Percentiles rank a stretch among this genome's conserved stretches.
phyloP scores from a whole-genome alignment of 2,797 vertebrate genomes.

The Peromyscus attwateri region DNA sequence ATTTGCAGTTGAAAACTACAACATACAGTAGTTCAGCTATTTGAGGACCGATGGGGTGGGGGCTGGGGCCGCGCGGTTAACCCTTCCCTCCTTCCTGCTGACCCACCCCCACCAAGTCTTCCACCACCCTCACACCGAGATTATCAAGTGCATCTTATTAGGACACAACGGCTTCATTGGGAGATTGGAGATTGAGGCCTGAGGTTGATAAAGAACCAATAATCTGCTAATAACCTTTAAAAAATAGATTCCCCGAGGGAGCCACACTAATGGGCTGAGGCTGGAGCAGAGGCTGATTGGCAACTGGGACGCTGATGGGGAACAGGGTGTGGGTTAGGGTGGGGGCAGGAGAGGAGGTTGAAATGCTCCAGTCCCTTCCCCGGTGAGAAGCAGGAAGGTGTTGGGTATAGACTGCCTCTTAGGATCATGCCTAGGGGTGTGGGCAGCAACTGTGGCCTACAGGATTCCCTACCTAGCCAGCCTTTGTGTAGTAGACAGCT shows the following conservation, averaged over 20 bases:
- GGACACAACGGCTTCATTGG: constrained; percentile 85
- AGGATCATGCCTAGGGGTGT: neutral
- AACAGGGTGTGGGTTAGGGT: constrained; percentile 40
- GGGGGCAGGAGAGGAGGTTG: neutral
- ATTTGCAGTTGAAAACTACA: constrained; percentile 94
- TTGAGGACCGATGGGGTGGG: constrained; percentile 86
- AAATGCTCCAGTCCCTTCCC: neutral
- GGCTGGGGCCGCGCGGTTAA: constrained; percentile 83
- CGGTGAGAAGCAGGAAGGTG: neutral
- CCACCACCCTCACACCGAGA: constrained; percentile 82
- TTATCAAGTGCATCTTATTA: constrained; percentile 89
- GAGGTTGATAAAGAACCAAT: constrained; percentile 88
- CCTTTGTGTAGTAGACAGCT: neutral
- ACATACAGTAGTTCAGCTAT: constrained; percentile 91
- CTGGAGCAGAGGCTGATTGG: constrained; percentile 79
- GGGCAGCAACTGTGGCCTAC: neutral
- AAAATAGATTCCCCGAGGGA: constrained; percentile 87
- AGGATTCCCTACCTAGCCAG: neutral
- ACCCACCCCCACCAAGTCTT: constrained; percentile 36
- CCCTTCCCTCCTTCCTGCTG: constrained; percentile 83
- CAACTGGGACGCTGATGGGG: constrained; percentile 59
- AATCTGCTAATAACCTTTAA: constrained; percentile 91
- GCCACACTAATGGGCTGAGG: constrained; percentile 84
- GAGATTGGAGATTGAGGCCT: constrained; percentile 86
- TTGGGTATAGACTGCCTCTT: neutral